Base-by-base conservation (phyloP, 2,113 vertebrate species). In the Sakesphorus luctuosus region DNA sequence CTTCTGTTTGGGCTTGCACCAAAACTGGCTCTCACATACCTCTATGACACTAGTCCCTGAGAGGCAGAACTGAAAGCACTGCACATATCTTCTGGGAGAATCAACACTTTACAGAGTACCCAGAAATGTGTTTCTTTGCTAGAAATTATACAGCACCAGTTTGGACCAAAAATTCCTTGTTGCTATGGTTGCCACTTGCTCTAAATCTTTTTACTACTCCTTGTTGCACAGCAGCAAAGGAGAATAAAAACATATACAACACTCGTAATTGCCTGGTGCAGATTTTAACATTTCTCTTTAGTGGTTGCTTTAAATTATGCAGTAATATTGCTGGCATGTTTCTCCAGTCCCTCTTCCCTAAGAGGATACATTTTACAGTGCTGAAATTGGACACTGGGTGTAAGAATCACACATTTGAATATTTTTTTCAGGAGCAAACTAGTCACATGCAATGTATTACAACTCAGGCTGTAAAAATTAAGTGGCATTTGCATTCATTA, bases 401-500 rank as follows among this genome's bases (percentile, higher is more conserved):
- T 86, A 79, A 72, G 82, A 91, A 93, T 91, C 88, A 84, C 77
- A 90, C 52, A 89, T 89, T 28, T 80, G 53, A 90, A 72, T 83
- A 56, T 55, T 89, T 95, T 94, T 92, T 91, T 79, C 93, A 87
- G 87, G 62, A 89, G 81, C 59, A 74, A 71, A 78, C 29, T 6
- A 73, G 86, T 97, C 90, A 90, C 92, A 90, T 3, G 47, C 74
- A 94, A 96, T 66, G 82, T 87, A 93, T 96, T 96, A 95, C 76
- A 92, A 65, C 44, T 50, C 68, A 78, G 91, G 94, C 92, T 95
- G 77, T 91, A 95, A 97, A 96, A 98, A 96, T 93, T 95, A 96
- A 96, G 75, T 56, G 33, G 33, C 62, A 86, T 84, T 97, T 95
- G 87, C 38, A 92, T 94, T 97, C 97, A 95, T 97, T 97, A 97